Percentiles rank a stretch among this genome's conserved stretches.
These are phyloP conservation scores for Drosophila quasianomalipes DNA, from an alignment of 2,888 invertebrate species.

Conservation along the genomic window DNA sequence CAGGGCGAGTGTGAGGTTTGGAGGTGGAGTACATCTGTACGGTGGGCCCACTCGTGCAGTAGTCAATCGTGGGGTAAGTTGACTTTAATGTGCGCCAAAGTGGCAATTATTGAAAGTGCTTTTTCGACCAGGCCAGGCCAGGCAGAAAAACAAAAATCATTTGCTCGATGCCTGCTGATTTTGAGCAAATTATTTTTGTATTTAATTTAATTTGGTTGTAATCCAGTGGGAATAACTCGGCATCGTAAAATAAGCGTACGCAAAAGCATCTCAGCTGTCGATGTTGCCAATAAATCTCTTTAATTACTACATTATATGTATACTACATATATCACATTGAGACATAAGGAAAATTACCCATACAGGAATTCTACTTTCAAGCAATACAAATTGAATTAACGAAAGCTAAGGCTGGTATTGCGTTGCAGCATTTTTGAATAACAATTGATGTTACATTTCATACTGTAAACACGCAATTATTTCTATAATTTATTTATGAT, in stretches of 20 bases:
- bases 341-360: neutral
- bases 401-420: neutral
- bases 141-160: constrained; percentile 63
- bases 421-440: neutral
- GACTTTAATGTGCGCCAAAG: constrained; percentile 80
- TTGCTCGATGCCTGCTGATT: constrained; percentile 65
- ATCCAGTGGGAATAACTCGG: constrained; percentile 40
- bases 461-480: neutral
- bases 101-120: constrained; percentile 81
- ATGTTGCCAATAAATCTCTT: constrained; percentile 5
- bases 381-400: neutral
- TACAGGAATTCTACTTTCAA: neutral
- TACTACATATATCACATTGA: neutral
- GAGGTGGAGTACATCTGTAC: constrained; percentile 3
- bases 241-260: neutral
- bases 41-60: constrained; percentile 52
- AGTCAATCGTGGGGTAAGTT: constrained; percentile 79
- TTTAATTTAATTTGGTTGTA: constrained; percentile 73
- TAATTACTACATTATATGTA: constrained; percentile 1
- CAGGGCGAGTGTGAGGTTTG: constrained; percentile 4
- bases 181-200: constrained; percentile 75
- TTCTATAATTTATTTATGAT: neutral
- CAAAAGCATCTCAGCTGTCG: constrained; percentile 1
- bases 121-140: constrained; percentile 38
- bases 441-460: neutral